Base-by-base conservation (phyloP, 2,113 vertebrate genomes). In the Gymnorhina tibicen region DNA sequence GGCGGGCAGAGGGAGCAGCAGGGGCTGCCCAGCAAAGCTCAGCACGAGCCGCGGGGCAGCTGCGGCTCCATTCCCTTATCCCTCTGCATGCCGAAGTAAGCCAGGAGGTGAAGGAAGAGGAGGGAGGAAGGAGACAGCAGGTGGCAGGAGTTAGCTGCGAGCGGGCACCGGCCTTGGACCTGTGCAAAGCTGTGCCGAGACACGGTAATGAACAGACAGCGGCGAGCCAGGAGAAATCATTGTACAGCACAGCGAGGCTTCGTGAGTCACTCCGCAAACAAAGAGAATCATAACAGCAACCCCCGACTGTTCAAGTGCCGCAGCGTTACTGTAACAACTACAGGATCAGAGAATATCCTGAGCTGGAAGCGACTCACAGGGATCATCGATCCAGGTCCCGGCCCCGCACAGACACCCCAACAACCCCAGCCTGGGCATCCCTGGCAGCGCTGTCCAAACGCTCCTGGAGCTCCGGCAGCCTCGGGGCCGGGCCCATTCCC, bases 81-180 rank as follows among this genome's bases (percentile, higher is more conserved):
- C 37, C n/a, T 22, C n/a, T 0, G 42, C 42, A 6, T 15, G 12
- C 62, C n/a, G 15, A 23, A 19, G 33, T 2, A 7, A 49, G 10
- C 1, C 42, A 3, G 33, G 41, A 3, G 9, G 8, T 3, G 0
- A 1, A 10, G 3, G 21, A n/a, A 37, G 68, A 37, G 73, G n/a
- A 78, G 69, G 41, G 27, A 18, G 20, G 53, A 42, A 35, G 16
- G 19, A 77, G 85, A 95, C 98, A 88, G 97, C 95, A 98, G 98
- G 87, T 96, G 97, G 98, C 98, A 97, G 97, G 94, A 94, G 93
- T 92, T 7, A 81, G 94, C 97, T 42, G 70, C 23, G 39, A 67
- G 47, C 66, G 41, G 28, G 27, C 67, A 10, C 28, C 49, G 28
- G 73, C 37, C 52, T 39, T 10, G 92, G 73, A 50, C 53, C 79